phyloP scores from a whole-genome alignment of 1,140 invertebrate species.

The Chironomus tepperi region DNA sequence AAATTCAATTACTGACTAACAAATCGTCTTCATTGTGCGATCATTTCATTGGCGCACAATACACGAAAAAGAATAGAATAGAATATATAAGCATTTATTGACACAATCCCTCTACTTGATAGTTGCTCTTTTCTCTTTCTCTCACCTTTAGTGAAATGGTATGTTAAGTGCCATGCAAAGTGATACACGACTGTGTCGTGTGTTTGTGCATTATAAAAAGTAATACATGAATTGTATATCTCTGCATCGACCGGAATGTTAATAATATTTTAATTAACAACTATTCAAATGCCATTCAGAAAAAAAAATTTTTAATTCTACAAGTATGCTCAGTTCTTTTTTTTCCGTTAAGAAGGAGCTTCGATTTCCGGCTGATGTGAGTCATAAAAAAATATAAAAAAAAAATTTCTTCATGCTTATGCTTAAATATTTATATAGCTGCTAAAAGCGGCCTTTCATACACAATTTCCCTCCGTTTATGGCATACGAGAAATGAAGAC shows the following conservation, averaged over 20 bases:
- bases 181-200: background rate
- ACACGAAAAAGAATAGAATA: no score
- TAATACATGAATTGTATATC: background rate
- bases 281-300: conserved; percentile 18
- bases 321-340: background rate
- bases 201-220: background rate
- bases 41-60: background rate
- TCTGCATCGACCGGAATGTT: conserved; percentile 17
- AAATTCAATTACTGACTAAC: background rate
- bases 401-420: background rate
- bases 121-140: no score
- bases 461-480: no score
- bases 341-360: conserved; percentile 6
- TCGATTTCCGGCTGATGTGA: conserved; percentile 1
- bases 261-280: conserved; percentile 23
- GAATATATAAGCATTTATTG: no score
- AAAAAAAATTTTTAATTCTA: background rate
- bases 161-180: no score
- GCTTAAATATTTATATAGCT: no score
- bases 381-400: background rate
- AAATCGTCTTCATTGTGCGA: background rate
- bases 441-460: background rate
- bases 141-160: no score
- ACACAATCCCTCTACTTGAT: no score
- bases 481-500: no score